Base-by-base conservation (phyloP, 2,888 invertebrate genomes). In the Eupithecia insigniata region DNA sequence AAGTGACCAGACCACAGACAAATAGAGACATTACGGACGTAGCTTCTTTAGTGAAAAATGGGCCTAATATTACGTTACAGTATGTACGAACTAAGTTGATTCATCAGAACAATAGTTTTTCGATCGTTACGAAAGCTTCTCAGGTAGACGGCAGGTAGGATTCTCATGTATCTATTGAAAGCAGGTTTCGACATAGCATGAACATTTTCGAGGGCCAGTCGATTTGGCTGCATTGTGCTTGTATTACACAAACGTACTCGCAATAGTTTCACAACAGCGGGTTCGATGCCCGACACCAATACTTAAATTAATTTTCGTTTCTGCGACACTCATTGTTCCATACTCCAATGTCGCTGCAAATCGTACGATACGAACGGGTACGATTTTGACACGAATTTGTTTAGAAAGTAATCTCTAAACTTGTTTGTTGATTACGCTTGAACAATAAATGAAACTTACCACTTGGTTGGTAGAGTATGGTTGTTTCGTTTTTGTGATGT, bases 251-350 rank as follows among this genome's bases (percentile, higher is more conserved):
- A 92, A 92, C 92, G 87, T 87, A 87, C 87, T 83, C 90, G 92
- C 92, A 92, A 92, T 91, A 87, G 89, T 93, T 93, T 93, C 93
- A 92, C 92, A 93, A 94, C 90, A 85, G 86, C 83, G 90, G 89
- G 93, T 89, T 92, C 93, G 86, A 84, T 87, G 92, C 89, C 93
- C 93, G 93, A 89, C 93, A 93, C 93, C 91, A 89, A 93, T 94
- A 92, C 93, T 92, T 94, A 93, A 91, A 93, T 93, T 93, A 93
- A 92, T 93, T 93, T 92, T 92, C 92, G 92, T 92, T 93, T 93
- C 85, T 86, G 88, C 83, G 84, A 85, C 81, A 83, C 84, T 90
- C 90, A 92, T 93, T 93, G 92, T 92, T 92, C 90, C 88, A 88
- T 90, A 83, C 88, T 88, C 84, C 85, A 87, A 89, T 90, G 55